Base-by-base conservation (phyloP, 2,888 invertebrate species). In the Lithophane ornitopus region DNA sequence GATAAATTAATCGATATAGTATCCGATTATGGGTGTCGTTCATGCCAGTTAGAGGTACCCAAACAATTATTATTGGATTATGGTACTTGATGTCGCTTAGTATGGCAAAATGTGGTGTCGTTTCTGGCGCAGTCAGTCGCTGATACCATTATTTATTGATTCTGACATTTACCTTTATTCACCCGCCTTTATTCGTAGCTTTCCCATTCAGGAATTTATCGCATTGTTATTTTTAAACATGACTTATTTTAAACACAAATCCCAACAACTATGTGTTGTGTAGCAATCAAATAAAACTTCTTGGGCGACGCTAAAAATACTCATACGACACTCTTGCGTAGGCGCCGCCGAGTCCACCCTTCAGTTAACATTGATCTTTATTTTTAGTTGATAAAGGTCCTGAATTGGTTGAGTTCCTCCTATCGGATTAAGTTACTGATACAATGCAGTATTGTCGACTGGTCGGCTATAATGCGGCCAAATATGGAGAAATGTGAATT, bases 221-320 rank as follows among this genome's bases (percentile, higher is more conserved):
- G 76, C 70, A 79, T 84, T 87, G 84, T 87, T 87, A 88, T 87
- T 87, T 87, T 86, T 86, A 82, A 82, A 85, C 87, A 78, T 84
- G 85, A 87, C 87, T 81, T 87, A 86, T 86, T 82, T 81, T 78
- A 81, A 85, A 86, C 87, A 88, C 85, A 85, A 85, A 88, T 88
- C 83, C 85, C 79, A 62, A 81, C 85, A 82, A 85, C 87, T 87
- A 85, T 87, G 80, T 82, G 72, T 75, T 78, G 82, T 87, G 83
- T 78, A 81, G 87, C 84, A 82, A 87, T 87, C 85, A 84, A 89
- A 88, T 89, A 87, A 88, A 88, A 86, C 88, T 86, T 83, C 85
- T 88, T 81, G 78, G 88, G 78, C 77, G 78, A 81, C 46, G 87
- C 88, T 88, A 87, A 89, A 87, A 88, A 88, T 88, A 88, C 86